Base-by-base conservation (phyloP, 1,140 invertebrate genomes). In the Caenorhabditis brenneri region DNA sequence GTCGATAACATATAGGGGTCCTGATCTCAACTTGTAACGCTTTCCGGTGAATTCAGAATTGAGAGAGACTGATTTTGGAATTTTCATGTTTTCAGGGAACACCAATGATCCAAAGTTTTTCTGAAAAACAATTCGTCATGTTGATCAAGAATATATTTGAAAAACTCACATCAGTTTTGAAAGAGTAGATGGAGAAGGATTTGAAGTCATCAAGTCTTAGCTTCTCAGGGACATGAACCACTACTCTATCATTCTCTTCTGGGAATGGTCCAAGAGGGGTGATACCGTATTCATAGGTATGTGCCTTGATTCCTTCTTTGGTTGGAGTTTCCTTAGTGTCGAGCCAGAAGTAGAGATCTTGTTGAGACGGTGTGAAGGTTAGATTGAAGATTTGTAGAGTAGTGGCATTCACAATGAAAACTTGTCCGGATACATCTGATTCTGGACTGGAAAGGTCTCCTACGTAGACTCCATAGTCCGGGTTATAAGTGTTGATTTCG, bases 281-380 rank as follows among this genome's bases (percentile, higher is more conserved):
- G 78, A 88, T 80, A 33, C 89, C 90, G 80, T 83, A 91, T 85
- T 91, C 90, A 69, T 79, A 89, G n/a, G 88, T 88, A n/a, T 88
- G 85, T n/a, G 90, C 51, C 48, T 90, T 88, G 4, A 90, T 27
- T 74, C 90, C 89, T 55, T 90, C 86, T 29, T 84, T 85, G 29
- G 89, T 88, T 9, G 90, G 89, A 29, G 82, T 31, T 29, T 87
- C 86, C 31, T 85, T 86, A 10, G 48, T 83, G 42, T 90, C 89
- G n/a, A 91, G 49, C 90, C 90, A 90, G 79, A 90, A 90, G 84
- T 90, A 90, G 10, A 89, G 82, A 60, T 90, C 89, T 90, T 87
- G 58, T 85, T 51, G 22, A 78, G 12, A 27, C 10, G 48, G 53
- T 19, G 19, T 86, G 81, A 85, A 88, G 15, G 83, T 88, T 39